Evolutionary conservation across 2,888 invertebrate genomes (phyloP).

Genomic region (Chrysolina americana): DNA sequence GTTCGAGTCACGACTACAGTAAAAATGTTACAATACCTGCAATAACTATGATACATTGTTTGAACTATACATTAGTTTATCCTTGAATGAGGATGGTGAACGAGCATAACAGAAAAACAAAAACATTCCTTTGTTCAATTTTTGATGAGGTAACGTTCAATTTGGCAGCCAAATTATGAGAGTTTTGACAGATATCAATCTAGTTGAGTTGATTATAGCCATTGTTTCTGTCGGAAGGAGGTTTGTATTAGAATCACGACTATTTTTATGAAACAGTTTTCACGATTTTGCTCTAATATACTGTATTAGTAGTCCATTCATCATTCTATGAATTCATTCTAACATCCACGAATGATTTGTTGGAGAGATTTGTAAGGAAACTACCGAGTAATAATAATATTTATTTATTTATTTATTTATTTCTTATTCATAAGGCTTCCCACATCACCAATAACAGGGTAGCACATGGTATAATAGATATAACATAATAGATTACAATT

Average conservation of each 20-base stretch:
- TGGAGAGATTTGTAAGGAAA: too few species aligned
- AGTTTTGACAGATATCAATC: slow-evolving; percentile 23
- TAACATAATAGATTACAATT: too few species aligned
- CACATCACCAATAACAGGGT: too few species aligned
- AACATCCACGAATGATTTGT: too few species aligned
- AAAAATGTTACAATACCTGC: slow-evolving; percentile 28
- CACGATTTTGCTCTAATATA: neutral
- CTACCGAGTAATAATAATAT: too few species aligned
- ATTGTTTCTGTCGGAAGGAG: slow-evolving; percentile 16
- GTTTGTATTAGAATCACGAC: slow-evolving; percentile 3
- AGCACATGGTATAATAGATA: too few species aligned
- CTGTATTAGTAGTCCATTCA: neutral
- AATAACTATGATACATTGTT: slow-evolving; percentile 28
- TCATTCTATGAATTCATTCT: too few species aligned
- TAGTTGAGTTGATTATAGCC: slow-evolving; percentile 14
- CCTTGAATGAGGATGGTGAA: slow-evolving; percentile 34
- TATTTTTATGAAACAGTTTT: neutral
- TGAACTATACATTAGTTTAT: slow-evolving; percentile 30
- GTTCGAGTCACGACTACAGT: slow-evolving; percentile 33
- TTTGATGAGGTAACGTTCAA: slow-evolving; percentile 31
- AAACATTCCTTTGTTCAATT: slow-evolving; percentile 36
- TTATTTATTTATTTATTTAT: too few species aligned
- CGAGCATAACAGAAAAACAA: slow-evolving; percentile 26
- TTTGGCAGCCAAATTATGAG: slow-evolving; percentile 28
- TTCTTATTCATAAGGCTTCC: too few species aligned